Evolutionary conservation across 2,797 vertebrate genomes (phyloP), one percentile per base, ranked within the genome.

Genomic region (Apogon hyalosoma): DNA sequence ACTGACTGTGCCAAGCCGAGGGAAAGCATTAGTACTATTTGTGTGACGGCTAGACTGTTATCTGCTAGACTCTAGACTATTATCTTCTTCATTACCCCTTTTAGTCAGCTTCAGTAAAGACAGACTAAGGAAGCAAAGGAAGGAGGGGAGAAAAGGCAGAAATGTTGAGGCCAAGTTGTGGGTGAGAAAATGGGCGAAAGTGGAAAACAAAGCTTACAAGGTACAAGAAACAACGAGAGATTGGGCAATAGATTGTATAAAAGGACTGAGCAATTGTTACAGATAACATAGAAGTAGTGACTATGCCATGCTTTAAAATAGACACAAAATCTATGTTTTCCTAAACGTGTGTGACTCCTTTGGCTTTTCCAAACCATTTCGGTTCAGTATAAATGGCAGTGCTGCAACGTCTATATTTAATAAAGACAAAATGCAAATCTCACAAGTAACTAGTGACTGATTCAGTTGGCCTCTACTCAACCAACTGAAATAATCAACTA

Each of bases 61-160:
- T 89, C 78, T 87, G 61, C 73, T 46, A 50, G 66, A 62, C 61
- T 69, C 51, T 18, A 58, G 75, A 84, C 79, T 45, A 78, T 90
- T 82, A 87, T 82, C 80, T 69, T 83, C 87, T 77, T 81, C 79
- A 83, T 87, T 87, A 82, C 76, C 68, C 42, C 48, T 76, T 73
- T 80, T 71, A 71, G 62, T 74, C 61, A 79, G 79, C 59, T 66
- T 58, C 42, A 50, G 60, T 69, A 69, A 66, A 79, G 60, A 75
- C 28, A 41, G 63, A 71, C 46, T 53, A 14, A 43, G 63, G 52
- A 52, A 48, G 72, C 24, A 80, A 47, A 57, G 21, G 58, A 71
- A 28, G 18, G 63, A 54, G 31, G 46, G 58, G 40, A 40, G 67
- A 70, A 67, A 56, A 79, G 59, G 51, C 33, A 68, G 56, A 84